Conservation (phyloP, 1,140 invertebrate genomes). For the Drosophila saltans region DNA sequence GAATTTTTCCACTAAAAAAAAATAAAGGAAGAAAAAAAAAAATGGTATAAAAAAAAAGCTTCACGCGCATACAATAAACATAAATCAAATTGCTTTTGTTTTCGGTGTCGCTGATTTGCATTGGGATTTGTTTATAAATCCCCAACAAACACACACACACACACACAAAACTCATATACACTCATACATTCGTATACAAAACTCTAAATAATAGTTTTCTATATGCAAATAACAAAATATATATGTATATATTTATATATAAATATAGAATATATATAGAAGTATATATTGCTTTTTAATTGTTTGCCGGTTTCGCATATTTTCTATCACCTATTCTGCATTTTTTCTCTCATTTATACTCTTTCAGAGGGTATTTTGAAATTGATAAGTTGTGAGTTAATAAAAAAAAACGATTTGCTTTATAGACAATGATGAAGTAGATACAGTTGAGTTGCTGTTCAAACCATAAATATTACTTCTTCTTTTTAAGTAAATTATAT, state of each 20-base stretch:
- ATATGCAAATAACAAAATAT: conserved; percentile 15
- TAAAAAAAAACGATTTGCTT: no score
- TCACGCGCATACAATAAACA: conserved; percentile 41
- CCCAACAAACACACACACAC: conserved; percentile 49
- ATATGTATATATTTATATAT: conserved; percentile 12
- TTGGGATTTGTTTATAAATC: conserved; percentile 78
- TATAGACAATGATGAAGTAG: no score
- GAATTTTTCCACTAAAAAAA: conserved; percentile 35
- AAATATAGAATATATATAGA: conserved; percentile 9
- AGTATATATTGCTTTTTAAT: conserved; percentile 76
- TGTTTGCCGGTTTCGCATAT: conserved; percentile 40
- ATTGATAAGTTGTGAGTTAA: not conserved
- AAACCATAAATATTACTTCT: no score
- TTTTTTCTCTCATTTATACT: not conserved
- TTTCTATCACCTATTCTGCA: conserved; percentile 29
- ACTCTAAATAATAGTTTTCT: conserved; percentile 66
- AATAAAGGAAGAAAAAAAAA: not conserved
- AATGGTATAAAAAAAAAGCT: conserved; percentile 8
- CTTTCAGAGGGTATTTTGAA: not conserved
- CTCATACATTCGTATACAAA: conserved; percentile 2
- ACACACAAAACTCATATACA: conserved; percentile 13
- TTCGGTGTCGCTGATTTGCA: conserved; percentile 61
- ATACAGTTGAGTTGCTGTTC: no score
- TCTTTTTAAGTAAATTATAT: no score
- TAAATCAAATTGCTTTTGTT: conserved; percentile 73